These are phyloP conservation scores for Acromyrmex echinatior DNA, from an alignment of 1,140 invertebrate genomes.

Conservation along the genomic window DNA sequence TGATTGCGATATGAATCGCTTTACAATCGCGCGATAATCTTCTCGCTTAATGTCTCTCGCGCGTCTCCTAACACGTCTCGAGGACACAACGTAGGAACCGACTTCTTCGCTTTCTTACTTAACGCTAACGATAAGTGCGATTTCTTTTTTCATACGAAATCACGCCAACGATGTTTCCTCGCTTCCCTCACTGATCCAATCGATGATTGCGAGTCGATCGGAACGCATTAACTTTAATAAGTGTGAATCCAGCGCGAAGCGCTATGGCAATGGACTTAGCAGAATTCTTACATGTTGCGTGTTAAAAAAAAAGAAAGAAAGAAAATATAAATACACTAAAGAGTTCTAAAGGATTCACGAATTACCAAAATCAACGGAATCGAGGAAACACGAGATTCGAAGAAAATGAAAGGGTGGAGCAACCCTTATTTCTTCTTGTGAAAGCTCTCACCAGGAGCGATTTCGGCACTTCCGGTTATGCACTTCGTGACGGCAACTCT, in stretches of 20 bases:
- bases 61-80: not conserved
- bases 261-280: constrained; percentile 80
- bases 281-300: constrained; percentile 28
- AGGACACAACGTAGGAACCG: constrained; percentile 64
- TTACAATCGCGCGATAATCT: not conserved
- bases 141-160: not conserved
- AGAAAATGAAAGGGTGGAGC: not conserved
- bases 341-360: constrained; percentile 81
- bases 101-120: constrained; percentile 51
- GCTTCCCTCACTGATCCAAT: constrained; percentile 32
- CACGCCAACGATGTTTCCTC: not conserved
- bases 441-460: constrained; percentile 72
- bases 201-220: constrained; percentile 37
- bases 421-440: not conserved
- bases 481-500: constrained; percentile 85
- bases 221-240: constrained; percentile 83
- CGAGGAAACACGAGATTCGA: constrained; percentile 42
- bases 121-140: constrained; percentile 32
- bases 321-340: constrained; percentile 72
- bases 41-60: constrained; percentile 11
- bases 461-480: constrained; percentile 78
- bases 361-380: constrained; percentile 83
- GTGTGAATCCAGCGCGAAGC: constrained; percentile 81
- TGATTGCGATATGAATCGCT: constrained; percentile 1
- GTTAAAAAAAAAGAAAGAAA: constrained; percentile 38